Evolutionary conservation across 2,113 vertebrate genomes (phyloP).

Genomic region (Gila orcuttii): DNA sequence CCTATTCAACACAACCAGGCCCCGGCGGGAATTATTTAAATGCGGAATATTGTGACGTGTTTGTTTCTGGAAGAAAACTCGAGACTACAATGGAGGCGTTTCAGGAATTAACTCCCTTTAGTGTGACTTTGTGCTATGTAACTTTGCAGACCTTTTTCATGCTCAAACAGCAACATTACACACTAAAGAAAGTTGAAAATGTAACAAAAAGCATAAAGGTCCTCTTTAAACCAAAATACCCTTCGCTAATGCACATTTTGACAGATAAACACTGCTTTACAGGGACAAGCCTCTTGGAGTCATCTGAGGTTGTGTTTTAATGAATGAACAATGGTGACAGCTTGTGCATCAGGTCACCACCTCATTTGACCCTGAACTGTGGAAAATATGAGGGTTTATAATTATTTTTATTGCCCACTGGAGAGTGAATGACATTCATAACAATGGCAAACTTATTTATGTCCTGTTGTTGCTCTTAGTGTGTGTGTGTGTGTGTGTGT

Average conservation of each 20-base stretch:
- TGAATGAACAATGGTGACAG: neutral
- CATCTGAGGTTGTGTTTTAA: neutral
- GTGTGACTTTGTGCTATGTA: too few species aligned
- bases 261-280: neutral
- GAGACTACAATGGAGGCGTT: too few species aligned
- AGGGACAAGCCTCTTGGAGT: neutral
- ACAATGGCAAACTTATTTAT: neutral
- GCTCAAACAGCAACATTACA: too few species aligned
- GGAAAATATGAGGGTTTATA: neutral
- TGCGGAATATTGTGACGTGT: too few species aligned
- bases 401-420: neutral
- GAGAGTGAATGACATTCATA: neutral
- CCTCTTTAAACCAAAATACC: too few species aligned
- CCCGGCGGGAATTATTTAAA: too few species aligned
- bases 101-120: too few species aligned
- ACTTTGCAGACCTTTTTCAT: too few species aligned
- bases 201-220: too few species aligned
- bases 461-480: neutral
- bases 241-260: neutral
- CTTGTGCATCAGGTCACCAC: neutral
- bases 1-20: too few species aligned
- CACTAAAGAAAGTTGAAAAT: too few species aligned
- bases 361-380: neutral
- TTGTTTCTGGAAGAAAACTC: too few species aligned
- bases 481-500: slow-evolving; percentile 4